Base-by-base conservation (phyloP, 2,113 vertebrate genomes). In the Arvicanthis niloticus region DNA sequence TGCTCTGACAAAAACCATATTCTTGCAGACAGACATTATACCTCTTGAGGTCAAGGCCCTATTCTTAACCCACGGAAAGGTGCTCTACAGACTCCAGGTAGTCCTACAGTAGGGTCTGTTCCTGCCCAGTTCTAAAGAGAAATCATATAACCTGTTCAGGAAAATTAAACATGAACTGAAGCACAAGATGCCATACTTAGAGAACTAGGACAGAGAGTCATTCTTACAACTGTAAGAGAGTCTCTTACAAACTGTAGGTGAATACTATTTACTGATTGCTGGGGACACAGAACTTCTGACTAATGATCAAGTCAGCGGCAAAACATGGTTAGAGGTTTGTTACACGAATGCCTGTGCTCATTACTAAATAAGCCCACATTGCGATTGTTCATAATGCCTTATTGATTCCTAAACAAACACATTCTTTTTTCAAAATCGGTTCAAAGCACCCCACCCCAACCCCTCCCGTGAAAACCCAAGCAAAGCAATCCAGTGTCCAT, bases 351-450 rank as follows among this genome's bases (percentile, higher is more conserved):
- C 12, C 42, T 93, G 62, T 31, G 40, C 60, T 91, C 15, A 70
- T n/a, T 70, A 85, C 48, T 88, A 68, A 7, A 73, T 90, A 84
- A 84, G 40, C 9, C 10, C 58, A 5, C 16, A 60, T 48, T 34
- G 87, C 45, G 26, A 84, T 48, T 70, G 37, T 26, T 45, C 7
- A 16, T 26, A 60, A 26, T 73, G 56, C 48, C 53, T 7, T 3
- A 37, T 51, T 88, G 8, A 15, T 67, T 73, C 68, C 51, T 81
- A 88, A 13, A 73, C 21, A 31, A 13, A 51, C 21, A 56, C 48
- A 7, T 7, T 65, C 16, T 73, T 91, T 26, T 75, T 93, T 91
- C 84, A 86, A 93, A 88, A 21, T 34, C 68, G 91, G 88, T 91
- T 81, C 58, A 81, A 89, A 96, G 37, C 4, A 75, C 9, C 21